phyloP scores from a whole-genome alignment of 1,140 invertebrate genomes.

The Eurosta solidaginis region DNA sequence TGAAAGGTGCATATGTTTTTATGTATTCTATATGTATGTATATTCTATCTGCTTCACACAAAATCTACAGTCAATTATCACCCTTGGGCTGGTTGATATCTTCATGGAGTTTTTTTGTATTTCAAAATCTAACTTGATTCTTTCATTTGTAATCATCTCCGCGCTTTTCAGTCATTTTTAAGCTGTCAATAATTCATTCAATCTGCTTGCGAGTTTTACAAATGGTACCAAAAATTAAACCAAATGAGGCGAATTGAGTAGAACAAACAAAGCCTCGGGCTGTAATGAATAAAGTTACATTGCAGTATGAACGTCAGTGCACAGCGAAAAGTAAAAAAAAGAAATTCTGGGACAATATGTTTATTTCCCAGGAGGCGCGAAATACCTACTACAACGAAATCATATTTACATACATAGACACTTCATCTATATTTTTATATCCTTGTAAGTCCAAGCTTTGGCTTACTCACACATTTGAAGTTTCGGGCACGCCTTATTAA shows the following conservation, averaged over 20 bases:
- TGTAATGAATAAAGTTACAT: neutral
- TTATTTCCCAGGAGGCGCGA: conserved; percentile 16
- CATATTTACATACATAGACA: neutral
- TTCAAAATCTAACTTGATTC: neutral
- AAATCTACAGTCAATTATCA: neutral
- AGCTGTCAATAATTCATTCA: conserved; percentile 30
- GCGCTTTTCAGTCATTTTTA: neutral
- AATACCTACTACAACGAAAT: no score
- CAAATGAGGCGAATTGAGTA: conserved; percentile 29
- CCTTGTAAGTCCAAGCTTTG: no score
- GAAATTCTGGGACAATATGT: neutral
- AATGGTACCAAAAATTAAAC: conserved; percentile 19
- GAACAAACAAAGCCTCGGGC: conserved; percentile 19
- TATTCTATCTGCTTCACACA: neutral
- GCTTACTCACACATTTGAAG: no score
- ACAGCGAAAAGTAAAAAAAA: neutral
- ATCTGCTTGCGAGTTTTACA: conserved; percentile 14
- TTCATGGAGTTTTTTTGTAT: no score
- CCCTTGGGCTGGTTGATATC: no score
- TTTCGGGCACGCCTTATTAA: neutral
- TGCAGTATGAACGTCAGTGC: neutral
- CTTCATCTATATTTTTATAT: neutral
- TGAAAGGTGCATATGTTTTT: neutral
- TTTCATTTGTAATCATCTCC: conserved; percentile 1
- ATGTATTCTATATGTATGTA: no score